These are phyloP conservation scores for Pteromalus puparum DNA, from an alignment of 1,140 invertebrate species.

Conservation along the genomic window DNA sequence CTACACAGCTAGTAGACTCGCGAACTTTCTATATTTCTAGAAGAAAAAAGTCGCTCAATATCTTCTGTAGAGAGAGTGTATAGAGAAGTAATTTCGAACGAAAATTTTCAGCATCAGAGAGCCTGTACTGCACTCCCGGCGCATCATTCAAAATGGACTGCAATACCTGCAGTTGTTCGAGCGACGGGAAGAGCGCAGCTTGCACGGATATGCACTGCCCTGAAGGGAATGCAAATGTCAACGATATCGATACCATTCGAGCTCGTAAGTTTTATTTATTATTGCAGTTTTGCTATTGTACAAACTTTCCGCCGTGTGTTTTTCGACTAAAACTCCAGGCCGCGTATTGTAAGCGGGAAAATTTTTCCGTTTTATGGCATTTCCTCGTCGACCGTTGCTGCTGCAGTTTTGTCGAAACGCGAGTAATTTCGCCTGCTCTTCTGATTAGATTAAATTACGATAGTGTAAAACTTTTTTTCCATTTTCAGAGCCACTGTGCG, in stretches of 20 bases:
- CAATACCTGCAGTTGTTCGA: slow-evolving; percentile 8
- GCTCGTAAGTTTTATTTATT: slow-evolving; percentile 28
- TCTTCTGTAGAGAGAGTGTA: too few relatives aligned
- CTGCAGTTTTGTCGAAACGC: background rate
- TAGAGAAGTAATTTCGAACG: background rate
- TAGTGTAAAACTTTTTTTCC: background rate
- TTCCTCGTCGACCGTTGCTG: background rate
- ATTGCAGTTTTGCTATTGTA: background rate
- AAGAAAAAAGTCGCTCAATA: background rate
- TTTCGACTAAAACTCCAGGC: background rate
- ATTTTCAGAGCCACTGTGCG: background rate
- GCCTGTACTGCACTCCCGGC: background rate
- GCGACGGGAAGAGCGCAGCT: background rate
- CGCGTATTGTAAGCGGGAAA: too few relatives aligned
- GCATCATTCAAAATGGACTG: slow-evolving; percentile 19
- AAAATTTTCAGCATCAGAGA: background rate
- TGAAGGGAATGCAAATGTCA: slow-evolving; percentile 26
- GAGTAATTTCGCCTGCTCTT: background rate
- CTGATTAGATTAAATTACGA: background rate
- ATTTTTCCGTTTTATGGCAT: too few relatives aligned
- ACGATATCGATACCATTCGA: slow-evolving; percentile 8
- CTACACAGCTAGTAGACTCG: background rate
- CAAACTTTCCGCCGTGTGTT: background rate
- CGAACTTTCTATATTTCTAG: background rate
- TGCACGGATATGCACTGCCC: slow-evolving; percentile 12